phyloP scores from a whole-genome alignment of 2,888 invertebrate genomes.

The Agriopis leucophaearia region DNA sequence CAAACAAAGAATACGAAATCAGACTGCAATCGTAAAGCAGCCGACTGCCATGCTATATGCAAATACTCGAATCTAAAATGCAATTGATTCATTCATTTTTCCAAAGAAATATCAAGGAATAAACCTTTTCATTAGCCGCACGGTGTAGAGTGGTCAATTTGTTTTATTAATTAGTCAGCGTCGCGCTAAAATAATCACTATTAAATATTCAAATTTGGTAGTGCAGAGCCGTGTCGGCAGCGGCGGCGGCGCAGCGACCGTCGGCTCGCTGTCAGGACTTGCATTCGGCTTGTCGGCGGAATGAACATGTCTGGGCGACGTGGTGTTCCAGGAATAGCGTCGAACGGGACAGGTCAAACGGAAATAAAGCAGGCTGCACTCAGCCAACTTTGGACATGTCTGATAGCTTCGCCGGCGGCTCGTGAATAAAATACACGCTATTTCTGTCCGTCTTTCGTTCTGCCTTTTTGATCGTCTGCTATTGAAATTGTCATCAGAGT shows the following conservation, averaged over 20 bases:
- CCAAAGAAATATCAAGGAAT: conserved; percentile 59
- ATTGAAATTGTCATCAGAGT: conserved; percentile 53
- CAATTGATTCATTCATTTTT: conserved; percentile 66
- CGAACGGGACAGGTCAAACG: conserved; percentile 82
- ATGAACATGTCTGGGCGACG: conserved; percentile 77
- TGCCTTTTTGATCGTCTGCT: conserved; percentile 47
- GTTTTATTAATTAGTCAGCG: conserved; percentile 72
- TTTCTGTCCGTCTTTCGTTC: conserved; percentile 63
- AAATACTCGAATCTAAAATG: conserved; percentile 70
- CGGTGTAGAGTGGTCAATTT: conserved; percentile 68
- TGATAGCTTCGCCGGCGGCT: conserved; percentile 77
- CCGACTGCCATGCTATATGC: conserved; percentile 64
- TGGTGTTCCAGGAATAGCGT: conserved; percentile 77
- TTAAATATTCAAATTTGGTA: conserved; percentile 80
- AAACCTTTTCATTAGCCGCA: conserved; percentile 64
- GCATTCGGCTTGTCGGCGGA: conserved; percentile 78
- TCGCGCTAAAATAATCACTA: conserved; percentile 74
- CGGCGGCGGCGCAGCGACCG: conserved; percentile 68
- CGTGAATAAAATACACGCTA: conserved; percentile 78
- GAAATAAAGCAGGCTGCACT: conserved; percentile 83
- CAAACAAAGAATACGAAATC: conserved; percentile 73
- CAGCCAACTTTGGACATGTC: conserved; percentile 82
- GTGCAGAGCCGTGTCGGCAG: conserved; percentile 80
- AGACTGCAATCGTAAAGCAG: conserved; percentile 71
- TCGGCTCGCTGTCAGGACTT: conserved; percentile 73